Percentiles rank a stretch among this genome's conserved stretches.
These are phyloP conservation scores for Bombus superbus DNA, from an alignment of 1,140 invertebrate genomes.

Conservation along the genomic window DNA sequence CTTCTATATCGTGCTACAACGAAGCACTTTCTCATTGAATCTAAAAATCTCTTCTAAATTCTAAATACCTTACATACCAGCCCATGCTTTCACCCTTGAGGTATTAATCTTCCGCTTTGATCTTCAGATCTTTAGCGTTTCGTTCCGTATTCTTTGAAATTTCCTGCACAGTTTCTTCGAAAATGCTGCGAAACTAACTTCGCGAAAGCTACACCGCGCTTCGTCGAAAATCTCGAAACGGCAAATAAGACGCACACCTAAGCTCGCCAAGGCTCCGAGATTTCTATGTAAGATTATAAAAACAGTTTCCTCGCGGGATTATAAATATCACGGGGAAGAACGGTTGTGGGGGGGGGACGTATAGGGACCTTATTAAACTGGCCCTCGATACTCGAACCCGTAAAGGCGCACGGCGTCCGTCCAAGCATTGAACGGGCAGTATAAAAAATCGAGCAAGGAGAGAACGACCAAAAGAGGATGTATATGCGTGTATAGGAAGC, in stretches of 20 bases:
- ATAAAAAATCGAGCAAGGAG: slow-evolving; percentile 51
- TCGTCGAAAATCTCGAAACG: not conserved
- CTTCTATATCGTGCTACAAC: too few species aligned
- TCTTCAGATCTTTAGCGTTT: too few species aligned
- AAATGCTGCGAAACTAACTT: not conserved
- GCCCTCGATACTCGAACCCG: slow-evolving; percentile 32
- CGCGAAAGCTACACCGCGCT: not conserved
- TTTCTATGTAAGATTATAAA: slow-evolving; percentile 61
- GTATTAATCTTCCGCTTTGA: too few species aligned
- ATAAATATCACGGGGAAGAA: slow-evolving; percentile 53
- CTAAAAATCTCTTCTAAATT: not conserved
- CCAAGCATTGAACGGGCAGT: not conserved
- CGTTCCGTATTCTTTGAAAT: too few species aligned
- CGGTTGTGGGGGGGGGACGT: fast-evolving
- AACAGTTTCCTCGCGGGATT: slow-evolving; percentile 60
- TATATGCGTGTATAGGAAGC: not conserved
- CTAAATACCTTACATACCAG: too few species aligned
- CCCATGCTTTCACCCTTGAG: too few species aligned
- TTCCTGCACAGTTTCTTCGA: not conserved
- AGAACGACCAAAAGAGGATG: not conserved
- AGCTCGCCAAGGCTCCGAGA: slow-evolving; percentile 40
- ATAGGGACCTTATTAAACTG: slow-evolving; percentile 60
- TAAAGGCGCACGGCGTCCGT: slow-evolving; percentile 27
- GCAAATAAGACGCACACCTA: not conserved
- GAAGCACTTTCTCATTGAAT: not conserved